A percentile compares a stretch with the other conserved stretches of the same genome.
phyloP scores from a whole-genome alignment of 2,888 invertebrate species.

The Stenichneumon culpator region DNA sequence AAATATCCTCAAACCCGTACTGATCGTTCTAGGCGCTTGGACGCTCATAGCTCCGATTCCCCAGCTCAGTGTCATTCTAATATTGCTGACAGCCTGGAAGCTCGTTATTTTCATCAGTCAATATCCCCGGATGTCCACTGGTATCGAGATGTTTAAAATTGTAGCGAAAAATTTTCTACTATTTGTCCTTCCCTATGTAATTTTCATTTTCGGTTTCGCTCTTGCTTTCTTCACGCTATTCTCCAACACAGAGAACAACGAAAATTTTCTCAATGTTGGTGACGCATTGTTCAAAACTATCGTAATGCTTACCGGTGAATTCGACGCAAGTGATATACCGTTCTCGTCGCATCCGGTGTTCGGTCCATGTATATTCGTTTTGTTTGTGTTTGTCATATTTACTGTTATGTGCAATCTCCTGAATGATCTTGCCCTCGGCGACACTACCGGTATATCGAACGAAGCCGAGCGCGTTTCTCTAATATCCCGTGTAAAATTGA shows the following conservation, averaged over 20 bases:
- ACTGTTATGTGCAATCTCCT: constrained; percentile 93
- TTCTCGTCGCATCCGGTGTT: constrained; percentile 90
- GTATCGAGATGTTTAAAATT: constrained; percentile 93
- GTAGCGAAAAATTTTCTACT: constrained; percentile 93
- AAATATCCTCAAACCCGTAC: constrained; percentile 91
- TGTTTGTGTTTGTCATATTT: constrained; percentile 93
- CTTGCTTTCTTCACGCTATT: constrained; percentile 93
- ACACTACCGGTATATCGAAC: constrained; percentile 91
- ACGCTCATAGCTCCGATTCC: constrained; percentile 85
- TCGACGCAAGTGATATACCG: constrained; percentile 92
- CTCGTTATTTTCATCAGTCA: constrained; percentile 92
- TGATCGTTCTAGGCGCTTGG: constrained; percentile 86
- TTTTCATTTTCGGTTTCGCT: constrained; percentile 93
- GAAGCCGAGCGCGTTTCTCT: constrained; percentile 93
- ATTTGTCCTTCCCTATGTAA: constrained; percentile 92
- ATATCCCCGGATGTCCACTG: constrained; percentile 92
- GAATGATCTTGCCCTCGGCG: constrained; percentile 94
- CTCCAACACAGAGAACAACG: constrained; percentile 87
- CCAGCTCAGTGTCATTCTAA: constrained; percentile 90
- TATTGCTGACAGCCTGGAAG: constrained; percentile 92
- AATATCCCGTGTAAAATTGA: constrained; percentile 90
- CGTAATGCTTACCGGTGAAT: constrained; percentile 95
- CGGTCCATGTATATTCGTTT: constrained; percentile 91
- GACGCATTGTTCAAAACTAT: constrained; percentile 93
- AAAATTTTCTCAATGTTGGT: constrained; percentile 90